Evolutionary conservation across 2,113 vertebrate species (phyloP).

Genomic region (Prolemur simus): DNA sequence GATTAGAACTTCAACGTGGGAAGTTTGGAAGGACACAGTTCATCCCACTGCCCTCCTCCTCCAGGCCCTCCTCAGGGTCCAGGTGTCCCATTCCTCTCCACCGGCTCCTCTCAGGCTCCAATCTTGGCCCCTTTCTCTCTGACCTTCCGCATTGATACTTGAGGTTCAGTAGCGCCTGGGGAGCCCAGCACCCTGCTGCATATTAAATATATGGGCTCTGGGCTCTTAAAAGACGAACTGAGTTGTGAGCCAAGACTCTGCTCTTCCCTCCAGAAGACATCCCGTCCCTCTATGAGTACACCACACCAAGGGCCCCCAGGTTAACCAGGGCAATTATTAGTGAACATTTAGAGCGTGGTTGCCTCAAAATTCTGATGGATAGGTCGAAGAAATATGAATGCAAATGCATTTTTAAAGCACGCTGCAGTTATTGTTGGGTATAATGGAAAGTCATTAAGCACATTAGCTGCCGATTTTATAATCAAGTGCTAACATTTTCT

Average conservation of each 20-base stretch:
- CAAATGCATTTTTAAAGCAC: conserved; percentile 66
- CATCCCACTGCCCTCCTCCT: neutral
- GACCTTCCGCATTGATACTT: neutral
- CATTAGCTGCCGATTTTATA: conserved; percentile 77
- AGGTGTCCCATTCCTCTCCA: neutral
- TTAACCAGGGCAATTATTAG: conserved; percentile 50
- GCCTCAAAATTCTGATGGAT: conserved; percentile 20
- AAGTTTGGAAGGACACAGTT: neutral
- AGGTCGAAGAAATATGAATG: conserved; percentile 52
- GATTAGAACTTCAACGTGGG: neutral
- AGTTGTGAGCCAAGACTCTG: neutral
- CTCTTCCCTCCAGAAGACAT: neutral
- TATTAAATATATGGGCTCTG: neutral
- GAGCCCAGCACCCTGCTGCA: neutral
- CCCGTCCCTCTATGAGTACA: neutral
- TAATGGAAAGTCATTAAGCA: conserved; percentile 72
- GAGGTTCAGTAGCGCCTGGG: neutral
- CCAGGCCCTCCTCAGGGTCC: neutral
- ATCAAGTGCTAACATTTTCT: conserved; percentile 68
- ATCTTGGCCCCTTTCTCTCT: neutral
- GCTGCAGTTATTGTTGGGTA: conserved; percentile 56
- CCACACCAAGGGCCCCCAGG: neutral
- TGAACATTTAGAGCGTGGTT: neutral
- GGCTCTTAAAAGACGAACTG: conserved; percentile 3
- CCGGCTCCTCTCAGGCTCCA: neutral